Percentiles rank a stretch among this genome's conserved stretches.
phyloP scores from a whole-genome alignment of 2,888 invertebrate genomes.

The Agrochola litura region DNA sequence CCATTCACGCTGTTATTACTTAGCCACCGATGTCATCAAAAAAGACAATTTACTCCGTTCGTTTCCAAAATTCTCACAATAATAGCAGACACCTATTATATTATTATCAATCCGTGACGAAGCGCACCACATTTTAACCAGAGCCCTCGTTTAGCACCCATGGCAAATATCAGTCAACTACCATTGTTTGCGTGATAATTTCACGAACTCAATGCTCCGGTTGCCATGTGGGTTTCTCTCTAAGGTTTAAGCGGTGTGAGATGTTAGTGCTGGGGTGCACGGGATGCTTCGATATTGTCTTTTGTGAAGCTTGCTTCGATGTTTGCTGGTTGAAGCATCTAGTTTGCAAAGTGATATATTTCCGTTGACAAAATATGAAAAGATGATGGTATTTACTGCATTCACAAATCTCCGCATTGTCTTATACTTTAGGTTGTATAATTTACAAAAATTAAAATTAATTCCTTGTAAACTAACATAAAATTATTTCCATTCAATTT shows the following conservation, averaged over 20 bases:
- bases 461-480: not conserved
- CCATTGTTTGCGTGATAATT: constrained; percentile 63
- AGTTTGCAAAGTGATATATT: not conserved
- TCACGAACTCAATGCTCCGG: constrained; percentile 65
- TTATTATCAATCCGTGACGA: constrained; percentile 32
- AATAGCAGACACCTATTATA: constrained; percentile 2
- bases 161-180: constrained; percentile 36
- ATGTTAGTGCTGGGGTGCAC: constrained; percentile 48
- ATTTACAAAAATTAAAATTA: no score
- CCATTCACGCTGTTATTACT: not conserved
- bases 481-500: constrained; percentile 12
- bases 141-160: constrained; percentile 32
- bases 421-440: not conserved
- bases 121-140: constrained; percentile 33
- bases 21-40: not conserved
- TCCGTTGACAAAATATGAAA: not conserved
- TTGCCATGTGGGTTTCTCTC: constrained; percentile 65
- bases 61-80: not conserved
- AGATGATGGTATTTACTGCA: not conserved
- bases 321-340: not conserved
- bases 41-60: not conserved
- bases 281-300: constrained; percentile 10
- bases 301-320: not conserved
- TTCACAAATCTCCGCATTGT: not conserved
- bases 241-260: constrained; percentile 39